Percentiles rank a stretch among this genome's conserved stretches.
Conservation (phyloP, 2,797 vertebrate genomes). For the Myotis pilosus region DNA sequence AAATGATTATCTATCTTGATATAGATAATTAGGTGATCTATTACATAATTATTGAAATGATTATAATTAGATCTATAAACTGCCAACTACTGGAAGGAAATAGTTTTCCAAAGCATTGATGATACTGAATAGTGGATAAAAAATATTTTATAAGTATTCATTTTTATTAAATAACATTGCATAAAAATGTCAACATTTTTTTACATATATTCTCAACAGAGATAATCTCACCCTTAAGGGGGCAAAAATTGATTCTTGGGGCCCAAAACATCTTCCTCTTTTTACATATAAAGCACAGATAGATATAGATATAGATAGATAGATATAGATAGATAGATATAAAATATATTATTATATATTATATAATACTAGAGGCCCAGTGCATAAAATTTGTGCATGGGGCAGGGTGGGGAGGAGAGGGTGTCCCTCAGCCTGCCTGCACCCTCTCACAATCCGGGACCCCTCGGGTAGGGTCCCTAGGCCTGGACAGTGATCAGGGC, state of each 20-base stretch:
- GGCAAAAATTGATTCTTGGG: neutral
- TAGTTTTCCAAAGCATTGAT: conserved; percentile 19
- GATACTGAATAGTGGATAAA: neutral
- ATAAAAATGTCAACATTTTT: neutral
- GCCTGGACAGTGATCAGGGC: no score
- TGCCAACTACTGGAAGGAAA: neutral
- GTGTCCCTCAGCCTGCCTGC: no score
- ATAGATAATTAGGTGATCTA: neutral
- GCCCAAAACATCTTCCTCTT: neutral
- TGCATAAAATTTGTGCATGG: no score
- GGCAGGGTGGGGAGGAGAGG: no score
- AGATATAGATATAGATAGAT: neutral
- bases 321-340: no score
- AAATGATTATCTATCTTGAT: neutral
- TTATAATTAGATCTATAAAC: neutral
- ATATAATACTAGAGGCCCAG: no score
- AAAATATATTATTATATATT: no score
- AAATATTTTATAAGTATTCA: conserved; percentile 9
- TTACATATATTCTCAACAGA: neutral
- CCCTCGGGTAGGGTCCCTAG: no score
- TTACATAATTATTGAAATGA: neutral
- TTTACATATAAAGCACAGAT: neutral
- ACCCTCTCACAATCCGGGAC: no score
- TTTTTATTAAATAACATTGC: conserved; percentile 23
- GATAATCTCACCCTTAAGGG: neutral